phyloP scores from a whole-genome alignment of 2,888 invertebrate species.

The Tenthredo distinguenda region DNA sequence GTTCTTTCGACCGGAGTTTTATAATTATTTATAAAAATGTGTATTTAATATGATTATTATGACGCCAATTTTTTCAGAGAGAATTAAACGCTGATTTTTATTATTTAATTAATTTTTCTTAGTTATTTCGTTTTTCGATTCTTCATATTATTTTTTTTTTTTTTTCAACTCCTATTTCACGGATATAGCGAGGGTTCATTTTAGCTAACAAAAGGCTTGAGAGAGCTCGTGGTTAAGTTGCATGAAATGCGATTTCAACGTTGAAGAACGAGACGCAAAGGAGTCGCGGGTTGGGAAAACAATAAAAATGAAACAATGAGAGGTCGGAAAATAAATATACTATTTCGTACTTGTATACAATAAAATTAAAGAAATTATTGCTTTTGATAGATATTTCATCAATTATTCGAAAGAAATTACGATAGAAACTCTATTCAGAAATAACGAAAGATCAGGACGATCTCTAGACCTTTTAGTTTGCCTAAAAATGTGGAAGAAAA shows the following conservation, averaged over 20 bases:
- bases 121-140: background rate
- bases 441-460: too few relatives aligned
- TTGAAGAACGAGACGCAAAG: background rate
- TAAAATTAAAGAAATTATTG: too few relatives aligned
- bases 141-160: background rate
- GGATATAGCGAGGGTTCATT: background rate
- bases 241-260: slow-evolving; percentile 42
- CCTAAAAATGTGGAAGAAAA: too few relatives aligned
- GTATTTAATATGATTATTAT: too few relatives aligned
- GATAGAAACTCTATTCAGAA: too few relatives aligned
- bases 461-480: too few relatives aligned
- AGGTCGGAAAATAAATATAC: background rate
- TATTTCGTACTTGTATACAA: too few relatives aligned
- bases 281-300: background rate
- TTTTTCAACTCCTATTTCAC: slow-evolving; percentile 24
- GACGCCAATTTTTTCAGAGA: too few relatives aligned
- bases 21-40: too few relatives aligned
- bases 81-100: background rate
- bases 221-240: slow-evolving; percentile 27
- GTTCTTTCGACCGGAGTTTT: too few relatives aligned
- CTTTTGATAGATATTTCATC: too few relatives aligned
- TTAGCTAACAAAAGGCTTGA: slow-evolving; percentile 31
- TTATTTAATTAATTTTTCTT: background rate
- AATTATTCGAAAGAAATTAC: too few relatives aligned
- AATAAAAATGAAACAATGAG: slow-evolving; percentile 33